Percentiles rank a stretch among this genome's conserved stretches.
These are phyloP conservation scores for Brenthis hecate DNA, from an alignment of 2,888 invertebrate genomes.

Conservation along the genomic window DNA sequence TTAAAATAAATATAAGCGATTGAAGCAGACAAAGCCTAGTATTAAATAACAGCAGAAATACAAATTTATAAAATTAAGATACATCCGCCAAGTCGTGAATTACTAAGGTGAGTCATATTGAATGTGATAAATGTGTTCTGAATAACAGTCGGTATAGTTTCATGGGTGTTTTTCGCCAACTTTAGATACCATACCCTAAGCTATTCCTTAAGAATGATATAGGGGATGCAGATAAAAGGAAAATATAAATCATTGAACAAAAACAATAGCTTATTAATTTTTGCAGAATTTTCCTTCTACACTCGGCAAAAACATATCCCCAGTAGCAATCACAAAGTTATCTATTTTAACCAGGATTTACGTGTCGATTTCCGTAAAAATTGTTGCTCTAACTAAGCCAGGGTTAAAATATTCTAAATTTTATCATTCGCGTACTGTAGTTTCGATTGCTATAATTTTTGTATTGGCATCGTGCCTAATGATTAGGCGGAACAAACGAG, in stretches of 20 bases:
- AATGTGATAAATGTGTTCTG: not conserved
- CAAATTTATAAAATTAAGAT: too few species aligned
- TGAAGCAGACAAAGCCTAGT: too few species aligned
- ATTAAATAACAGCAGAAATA: too few species aligned
- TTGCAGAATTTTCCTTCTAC: conserved; percentile 16
- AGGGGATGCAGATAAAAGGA: conserved; percentile 30
- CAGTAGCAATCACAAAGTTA: too few species aligned
- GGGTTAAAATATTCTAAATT: too few species aligned
- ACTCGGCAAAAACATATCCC: not conserved
- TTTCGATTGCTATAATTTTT: too few species aligned
- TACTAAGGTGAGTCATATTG: too few species aligned
- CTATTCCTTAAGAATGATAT: conserved; percentile 32
- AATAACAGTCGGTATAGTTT: conserved; percentile 4
- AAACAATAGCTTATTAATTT: conserved; percentile 35
- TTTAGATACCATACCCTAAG: conserved; percentile 24
- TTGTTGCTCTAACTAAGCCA: not conserved
- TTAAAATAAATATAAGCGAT: too few species aligned
- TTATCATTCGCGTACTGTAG: too few species aligned
- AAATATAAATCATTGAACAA: conserved; percentile 34
- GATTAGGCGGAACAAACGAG: too few species aligned
- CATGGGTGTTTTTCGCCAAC: conserved; percentile 19
- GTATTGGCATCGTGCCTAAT: too few species aligned
- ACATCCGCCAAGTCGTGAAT: too few species aligned
- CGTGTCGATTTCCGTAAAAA: not conserved
- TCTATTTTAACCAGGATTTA: not conserved